These are phyloP conservation scores for Pomacea canaliculata DNA, from an alignment of 2,888 invertebrate genomes.

Conservation along the genomic window DNA sequence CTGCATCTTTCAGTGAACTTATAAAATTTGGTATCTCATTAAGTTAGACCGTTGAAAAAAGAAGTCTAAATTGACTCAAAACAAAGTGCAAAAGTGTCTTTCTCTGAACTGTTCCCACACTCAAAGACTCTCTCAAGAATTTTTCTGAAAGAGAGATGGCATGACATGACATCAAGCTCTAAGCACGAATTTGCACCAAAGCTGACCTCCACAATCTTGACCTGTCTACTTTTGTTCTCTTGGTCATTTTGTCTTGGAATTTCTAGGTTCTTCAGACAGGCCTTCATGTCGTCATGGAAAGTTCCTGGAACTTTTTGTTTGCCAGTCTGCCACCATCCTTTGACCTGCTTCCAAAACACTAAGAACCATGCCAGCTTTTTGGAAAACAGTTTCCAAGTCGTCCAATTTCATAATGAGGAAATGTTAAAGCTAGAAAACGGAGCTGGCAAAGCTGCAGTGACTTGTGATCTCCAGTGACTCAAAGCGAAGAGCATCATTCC, in stretches of 20 bases:
- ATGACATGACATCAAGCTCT: too few relatives aligned
- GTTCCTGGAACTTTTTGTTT: neutral
- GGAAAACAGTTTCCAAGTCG: neutral
- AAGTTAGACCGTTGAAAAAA: slow-evolving; percentile 5
- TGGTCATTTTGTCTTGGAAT: too few relatives aligned
- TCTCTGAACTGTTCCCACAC: neutral
- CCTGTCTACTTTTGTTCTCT: too few relatives aligned
- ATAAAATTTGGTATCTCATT: neutral
- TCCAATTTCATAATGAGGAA: neutral
- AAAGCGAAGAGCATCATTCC: slow-evolving; percentile 18
- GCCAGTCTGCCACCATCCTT: neutral
- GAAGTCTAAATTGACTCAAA: slow-evolving; percentile 1
- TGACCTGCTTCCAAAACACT: slow-evolving; percentile 13
- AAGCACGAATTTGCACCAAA: too few relatives aligned
- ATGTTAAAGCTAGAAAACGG: slow-evolving; percentile 3
- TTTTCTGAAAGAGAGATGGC: neutral
- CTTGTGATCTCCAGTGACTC: neutral
- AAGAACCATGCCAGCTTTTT: slow-evolving; percentile 8
- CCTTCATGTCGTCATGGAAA: too few relatives aligned
- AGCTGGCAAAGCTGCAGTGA: slow-evolving; percentile 4
- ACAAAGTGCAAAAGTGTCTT: neutral
- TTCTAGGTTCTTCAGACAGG: too few relatives aligned
- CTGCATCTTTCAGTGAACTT: slow-evolving; percentile 2
- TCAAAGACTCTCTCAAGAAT: neutral
- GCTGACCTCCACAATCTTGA: too few relatives aligned